Evolutionary conservation across 2,113 vertebrate species (phyloP).

Genomic region (Pycnonotus jocosus): DNA sequence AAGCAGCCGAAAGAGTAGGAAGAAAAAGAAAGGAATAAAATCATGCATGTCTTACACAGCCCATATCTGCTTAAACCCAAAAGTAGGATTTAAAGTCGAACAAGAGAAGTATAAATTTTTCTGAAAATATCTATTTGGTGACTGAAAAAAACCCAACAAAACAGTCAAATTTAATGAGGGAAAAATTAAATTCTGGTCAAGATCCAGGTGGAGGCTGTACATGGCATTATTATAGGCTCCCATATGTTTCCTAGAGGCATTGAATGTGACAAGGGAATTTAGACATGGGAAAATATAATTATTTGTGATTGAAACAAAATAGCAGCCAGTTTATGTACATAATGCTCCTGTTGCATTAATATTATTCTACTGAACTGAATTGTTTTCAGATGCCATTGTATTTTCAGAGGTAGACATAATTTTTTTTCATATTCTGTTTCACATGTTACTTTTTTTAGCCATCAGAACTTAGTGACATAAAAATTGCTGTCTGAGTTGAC

Average conservation of each 20-base stretch:
- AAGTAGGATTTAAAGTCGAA: not conserved
- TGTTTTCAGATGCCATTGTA: not conserved
- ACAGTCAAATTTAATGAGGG: not conserved
- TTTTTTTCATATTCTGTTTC: not conserved
- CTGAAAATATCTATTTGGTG: not conserved
- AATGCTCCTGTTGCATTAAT: not conserved
- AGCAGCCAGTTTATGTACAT: not conserved
- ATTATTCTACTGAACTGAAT: not conserved
- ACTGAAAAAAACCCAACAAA: not conserved
- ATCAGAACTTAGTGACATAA: conserved; percentile 24
- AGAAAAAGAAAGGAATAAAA: not conserved
- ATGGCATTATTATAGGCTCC: not conserved
- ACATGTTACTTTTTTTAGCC: not conserved
- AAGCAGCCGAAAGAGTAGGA: not conserved
- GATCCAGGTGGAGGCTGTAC: not conserved
- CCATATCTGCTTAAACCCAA: not conserved
- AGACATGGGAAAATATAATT: not conserved
- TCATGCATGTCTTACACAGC: not conserved
- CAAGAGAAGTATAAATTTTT: not conserved
- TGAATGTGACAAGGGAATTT: not conserved
- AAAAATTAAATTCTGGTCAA: not conserved
- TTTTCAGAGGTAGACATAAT: not conserved
- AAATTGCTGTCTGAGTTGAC: conserved; percentile 34
- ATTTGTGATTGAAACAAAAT: not conserved
- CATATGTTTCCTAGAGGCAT: not conserved